A percentile compares a stretch with the other conserved stretches of the same genome.
Conservation (phyloP, 2,888 invertebrate species). For the Agrotis clavis region DNA sequence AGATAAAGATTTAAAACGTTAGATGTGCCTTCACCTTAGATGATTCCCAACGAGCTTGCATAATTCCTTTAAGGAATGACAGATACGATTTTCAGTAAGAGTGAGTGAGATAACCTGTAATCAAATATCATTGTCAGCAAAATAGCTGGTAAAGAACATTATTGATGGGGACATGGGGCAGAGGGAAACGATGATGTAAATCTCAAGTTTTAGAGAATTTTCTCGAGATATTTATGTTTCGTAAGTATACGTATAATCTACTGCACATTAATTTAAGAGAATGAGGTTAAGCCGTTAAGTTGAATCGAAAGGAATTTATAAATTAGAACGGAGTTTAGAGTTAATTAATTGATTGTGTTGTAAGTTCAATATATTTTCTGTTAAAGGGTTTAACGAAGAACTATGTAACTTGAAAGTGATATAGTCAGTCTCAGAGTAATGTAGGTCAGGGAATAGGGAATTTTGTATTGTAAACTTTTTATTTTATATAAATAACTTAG, state of each 20-base stretch:
- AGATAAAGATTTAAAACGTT: not conserved
- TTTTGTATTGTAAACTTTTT: no score
- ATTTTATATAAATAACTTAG: no score
- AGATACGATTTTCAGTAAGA: not conserved
- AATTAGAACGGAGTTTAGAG: conserved; percentile 30
- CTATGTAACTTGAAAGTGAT: not conserved
- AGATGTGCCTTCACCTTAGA: not conserved
- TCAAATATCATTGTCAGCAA: not conserved
- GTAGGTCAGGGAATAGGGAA: not conserved
- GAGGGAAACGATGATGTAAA: not conserved
- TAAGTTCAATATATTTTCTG: conserved; percentile 5
- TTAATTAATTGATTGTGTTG: conserved; percentile 45
- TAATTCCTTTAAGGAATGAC: not conserved
- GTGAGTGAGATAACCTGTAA: not conserved
- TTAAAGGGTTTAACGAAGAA: conserved; percentile 32
- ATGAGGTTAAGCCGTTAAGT: conserved; percentile 44
- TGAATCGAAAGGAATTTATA: conserved; percentile 48
- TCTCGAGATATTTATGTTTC: conserved; percentile 21
- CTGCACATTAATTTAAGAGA: conserved; percentile 23
- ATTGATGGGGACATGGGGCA: no score
- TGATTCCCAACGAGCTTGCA: no score
- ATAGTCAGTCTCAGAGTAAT: not conserved
- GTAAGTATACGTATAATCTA: not conserved
- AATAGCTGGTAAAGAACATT: not conserved
- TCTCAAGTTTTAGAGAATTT: conserved; percentile 23